These are phyloP conservation scores for Sparus aurata DNA, from an alignment of 2,797 vertebrate genomes.

Conservation along the genomic window DNA sequence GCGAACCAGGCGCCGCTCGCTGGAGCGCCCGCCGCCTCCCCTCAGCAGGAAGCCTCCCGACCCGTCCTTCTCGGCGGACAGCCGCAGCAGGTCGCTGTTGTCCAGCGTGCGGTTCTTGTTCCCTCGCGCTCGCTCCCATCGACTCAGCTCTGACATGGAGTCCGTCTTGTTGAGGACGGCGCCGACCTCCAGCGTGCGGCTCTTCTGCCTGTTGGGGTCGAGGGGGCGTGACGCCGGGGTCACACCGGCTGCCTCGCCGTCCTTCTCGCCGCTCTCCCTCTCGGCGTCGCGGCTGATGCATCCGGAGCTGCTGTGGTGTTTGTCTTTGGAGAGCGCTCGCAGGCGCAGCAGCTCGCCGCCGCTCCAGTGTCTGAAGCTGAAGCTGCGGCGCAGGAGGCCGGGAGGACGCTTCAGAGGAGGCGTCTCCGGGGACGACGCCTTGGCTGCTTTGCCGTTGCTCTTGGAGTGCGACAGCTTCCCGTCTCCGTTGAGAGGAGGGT, in stretches of 20 bases:
- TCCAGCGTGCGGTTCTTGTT: conserved; percentile 93
- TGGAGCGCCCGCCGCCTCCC: conserved; percentile 62
- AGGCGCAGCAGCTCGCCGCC: conserved; percentile 83
- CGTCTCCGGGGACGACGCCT: conserved; percentile 42
- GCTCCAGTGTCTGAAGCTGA: conserved; percentile 93
- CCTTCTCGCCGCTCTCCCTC: neutral
- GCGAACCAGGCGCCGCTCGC: conserved; percentile 89
- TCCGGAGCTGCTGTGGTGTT: conserved; percentile 90
- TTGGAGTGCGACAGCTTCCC: conserved; percentile 7
- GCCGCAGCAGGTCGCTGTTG: conserved; percentile 91
- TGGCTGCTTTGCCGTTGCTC: conserved; percentile 53
- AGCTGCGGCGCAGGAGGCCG: conserved; percentile 88
- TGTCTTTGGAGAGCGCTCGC: conserved; percentile 83
- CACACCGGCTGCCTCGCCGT: neutral
- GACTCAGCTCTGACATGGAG: conserved; percentile 82
- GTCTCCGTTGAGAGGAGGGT: neutral
- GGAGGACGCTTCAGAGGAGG: conserved; percentile 74
- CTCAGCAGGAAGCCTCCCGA: conserved; percentile 71
- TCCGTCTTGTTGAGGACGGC: conserved; percentile 87
- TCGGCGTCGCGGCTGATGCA: conserved; percentile 66
- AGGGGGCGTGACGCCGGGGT: conserved; percentile 22
- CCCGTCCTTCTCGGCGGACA: conserved; percentile 77
- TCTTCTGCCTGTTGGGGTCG: conserved; percentile 75
- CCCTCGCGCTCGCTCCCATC: conserved; percentile 86
- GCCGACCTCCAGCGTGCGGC: conserved; percentile 88